Conservation (phyloP, 2,888 invertebrate genomes). For the Limnephilus lunatus region DNA sequence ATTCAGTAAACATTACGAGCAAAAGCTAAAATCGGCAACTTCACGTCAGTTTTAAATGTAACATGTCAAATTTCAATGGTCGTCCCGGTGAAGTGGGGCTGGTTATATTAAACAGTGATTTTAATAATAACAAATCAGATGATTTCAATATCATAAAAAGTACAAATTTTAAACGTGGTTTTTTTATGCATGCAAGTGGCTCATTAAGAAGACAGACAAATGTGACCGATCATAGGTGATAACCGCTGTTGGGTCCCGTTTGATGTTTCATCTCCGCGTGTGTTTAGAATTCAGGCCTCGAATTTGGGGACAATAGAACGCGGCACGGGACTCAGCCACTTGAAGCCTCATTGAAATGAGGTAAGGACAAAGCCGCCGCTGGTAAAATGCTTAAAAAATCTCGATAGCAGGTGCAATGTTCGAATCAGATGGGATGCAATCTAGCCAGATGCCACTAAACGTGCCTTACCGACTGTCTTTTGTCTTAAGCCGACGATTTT, state of each 20-base stretch:
- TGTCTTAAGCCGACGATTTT: constrained; percentile 33
- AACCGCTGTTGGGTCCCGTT: background rate
- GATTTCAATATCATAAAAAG: no score
- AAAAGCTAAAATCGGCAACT: no score
- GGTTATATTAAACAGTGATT: no score
- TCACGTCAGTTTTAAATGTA: no score
- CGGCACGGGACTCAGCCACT: constrained; percentile 14
- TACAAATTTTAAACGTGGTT: background rate
- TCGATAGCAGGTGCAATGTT: constrained; percentile 17
- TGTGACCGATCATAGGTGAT: constrained; percentile 25
- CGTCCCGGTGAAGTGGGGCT: no score
- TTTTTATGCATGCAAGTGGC: background rate
- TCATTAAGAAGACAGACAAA: background rate
- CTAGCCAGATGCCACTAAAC: background rate
- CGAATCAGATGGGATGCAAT: background rate
- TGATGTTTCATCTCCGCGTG: constrained; percentile 16
- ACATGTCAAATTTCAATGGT: no score
- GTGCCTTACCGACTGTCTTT: background rate
- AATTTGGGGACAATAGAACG: constrained; percentile 39
- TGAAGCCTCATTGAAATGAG: background rate
- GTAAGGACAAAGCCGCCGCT: constrained; percentile 23
- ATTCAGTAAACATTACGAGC: no score
- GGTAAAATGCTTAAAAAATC: background rate
- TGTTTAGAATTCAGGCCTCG: constrained; percentile 24
- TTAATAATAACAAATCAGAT: no score